These are phyloP conservation scores for Lasioglossum leucozonium DNA, from an alignment of 2,888 invertebrate species.

Conservation along the genomic window DNA sequence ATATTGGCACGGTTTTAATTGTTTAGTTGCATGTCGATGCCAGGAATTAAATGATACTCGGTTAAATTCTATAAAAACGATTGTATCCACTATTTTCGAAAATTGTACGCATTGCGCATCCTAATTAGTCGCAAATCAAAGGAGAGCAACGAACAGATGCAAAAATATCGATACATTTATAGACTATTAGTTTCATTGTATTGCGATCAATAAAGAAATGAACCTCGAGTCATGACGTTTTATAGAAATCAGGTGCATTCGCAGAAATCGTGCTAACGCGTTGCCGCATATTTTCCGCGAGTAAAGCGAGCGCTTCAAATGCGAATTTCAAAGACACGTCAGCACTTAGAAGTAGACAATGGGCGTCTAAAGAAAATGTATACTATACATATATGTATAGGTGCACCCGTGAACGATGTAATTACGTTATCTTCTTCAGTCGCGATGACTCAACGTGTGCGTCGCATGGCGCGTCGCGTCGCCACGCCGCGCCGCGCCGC, in stretches of 20 bases:
- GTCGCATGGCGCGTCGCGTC: conserved; percentile 34
- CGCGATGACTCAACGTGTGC: conserved; percentile 67
- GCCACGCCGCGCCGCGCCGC: conserved; percentile 14
- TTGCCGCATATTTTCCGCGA: conserved; percentile 5
- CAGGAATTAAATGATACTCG: not conserved
- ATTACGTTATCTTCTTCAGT: conserved; percentile 61
- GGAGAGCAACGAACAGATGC: too few relatives aligned
- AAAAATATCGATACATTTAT: too few relatives aligned
- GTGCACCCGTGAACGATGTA: conserved; percentile 19
- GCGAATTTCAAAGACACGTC: conserved; percentile 46
- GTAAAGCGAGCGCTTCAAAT: conserved; percentile 5
- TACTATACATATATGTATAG: not conserved
- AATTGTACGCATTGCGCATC: too few relatives aligned
- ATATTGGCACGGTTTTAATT: not conserved
- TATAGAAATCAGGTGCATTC: too few relatives aligned
- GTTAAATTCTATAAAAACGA: not conserved
- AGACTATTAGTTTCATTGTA: too few relatives aligned
- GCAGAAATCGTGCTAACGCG: not conserved
- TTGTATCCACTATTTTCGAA: not conserved
- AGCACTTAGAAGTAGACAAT: conserved; percentile 15
- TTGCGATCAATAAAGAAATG: too few relatives aligned
- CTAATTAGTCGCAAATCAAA: too few relatives aligned
- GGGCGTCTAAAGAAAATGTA: conserved; percentile 22
- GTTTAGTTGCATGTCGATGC: not conserved
- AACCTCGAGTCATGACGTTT: too few relatives aligned